Conservation (phyloP, 2,113 vertebrate genomes). For the Urocolius indicus region DNA sequence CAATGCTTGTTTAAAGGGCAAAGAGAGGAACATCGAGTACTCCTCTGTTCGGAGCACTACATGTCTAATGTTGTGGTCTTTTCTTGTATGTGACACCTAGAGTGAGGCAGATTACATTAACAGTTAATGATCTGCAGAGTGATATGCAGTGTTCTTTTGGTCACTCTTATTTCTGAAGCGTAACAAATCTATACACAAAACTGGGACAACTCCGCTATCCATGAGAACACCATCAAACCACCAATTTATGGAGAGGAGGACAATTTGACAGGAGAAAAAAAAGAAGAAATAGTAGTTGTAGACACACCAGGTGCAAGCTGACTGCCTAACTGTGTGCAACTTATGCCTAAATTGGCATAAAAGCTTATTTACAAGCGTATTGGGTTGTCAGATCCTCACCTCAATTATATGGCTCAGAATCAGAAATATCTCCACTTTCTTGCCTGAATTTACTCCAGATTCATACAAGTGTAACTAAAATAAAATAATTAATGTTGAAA, state of each 20-base stretch:
- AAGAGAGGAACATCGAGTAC: neutral
- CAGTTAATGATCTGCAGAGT: constrained; percentile 49
- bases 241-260: neutral
- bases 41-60: neutral
- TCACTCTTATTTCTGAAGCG: constrained; percentile 1
- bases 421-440: neutral
- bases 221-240: neutral
- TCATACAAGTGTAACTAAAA: neutral
- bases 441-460: constrained; percentile 20
- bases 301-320: neutral
- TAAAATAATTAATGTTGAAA: constrained; percentile 19
- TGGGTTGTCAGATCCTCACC: constrained; percentile 3
- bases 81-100: constrained; percentile 46
- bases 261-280: neutral
- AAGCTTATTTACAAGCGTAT: neutral
- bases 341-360: neutral
- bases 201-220: neutral
- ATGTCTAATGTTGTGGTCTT: constrained; percentile 24
- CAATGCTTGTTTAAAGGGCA: neutral
- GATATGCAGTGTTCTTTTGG: constrained; percentile 1
- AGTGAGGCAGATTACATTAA: constrained; percentile 22
- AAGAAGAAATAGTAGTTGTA: constrained; percentile 13
- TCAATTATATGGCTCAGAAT: neutral
- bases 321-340: neutral
- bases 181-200: neutral